Evolutionary conservation across 2,888 invertebrate species (phyloP), one percentile per base, ranked within the genome.

Genomic region (Calliphora vomitoria): DNA sequence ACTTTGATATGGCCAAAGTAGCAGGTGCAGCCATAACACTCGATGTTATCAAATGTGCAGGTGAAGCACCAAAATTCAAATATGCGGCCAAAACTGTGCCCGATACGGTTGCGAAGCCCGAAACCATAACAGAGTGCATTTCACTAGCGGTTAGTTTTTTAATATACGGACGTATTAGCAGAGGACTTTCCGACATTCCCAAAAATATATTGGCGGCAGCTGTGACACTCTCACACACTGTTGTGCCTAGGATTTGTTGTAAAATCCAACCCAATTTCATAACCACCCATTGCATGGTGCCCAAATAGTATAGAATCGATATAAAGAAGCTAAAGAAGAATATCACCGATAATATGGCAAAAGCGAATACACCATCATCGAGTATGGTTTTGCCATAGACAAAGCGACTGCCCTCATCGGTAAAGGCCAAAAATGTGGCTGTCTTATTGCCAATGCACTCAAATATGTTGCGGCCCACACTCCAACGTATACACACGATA

Each of bases 21-120:
- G 98, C 98, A 0, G 99, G 99, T 0, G 99, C 99, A 0, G 98
- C 98, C 99, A 99, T 99, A 0, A 99, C 97, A 87, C 98, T 97
- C 0, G 99, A 98, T 0, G 98, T 98, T 88, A 99, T 96, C 55
- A 99, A 94, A 93, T 99, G 97, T 0, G 97, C 96, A 0, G 99
- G 96, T 71, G 96, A 95, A 0, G 98, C 98, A 0, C 98, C 98
- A 93, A 98, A 98, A 4, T 95, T 95, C 78, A 99, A 97, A 93
- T 98, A 99, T 0, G 98, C 98, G 0, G 98, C 99, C 91, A 99
- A 94, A 0, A 99, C 98, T 0, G 98, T 96, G 95, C 97, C 98
- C 55, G 99, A 98, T 10, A 99, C 98, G 0, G 98, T 98, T 0
- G 99, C 98, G 94, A 99, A 99, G 5, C 99, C 99, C 0, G 98